Conservation (phyloP, 2,888 invertebrate genomes). For the Arrhopalites spinosus region DNA sequence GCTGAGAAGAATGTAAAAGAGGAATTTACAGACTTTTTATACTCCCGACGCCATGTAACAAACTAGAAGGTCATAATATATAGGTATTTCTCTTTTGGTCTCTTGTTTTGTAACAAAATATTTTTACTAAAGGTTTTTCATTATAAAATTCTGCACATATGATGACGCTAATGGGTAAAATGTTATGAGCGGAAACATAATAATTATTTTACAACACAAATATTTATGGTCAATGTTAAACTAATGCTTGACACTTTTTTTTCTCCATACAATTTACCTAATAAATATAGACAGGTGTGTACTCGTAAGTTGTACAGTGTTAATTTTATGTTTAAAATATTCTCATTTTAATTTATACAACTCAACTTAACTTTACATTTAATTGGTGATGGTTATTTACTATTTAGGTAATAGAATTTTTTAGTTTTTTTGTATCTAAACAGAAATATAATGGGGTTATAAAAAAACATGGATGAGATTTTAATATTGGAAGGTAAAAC, state of each 20-base stretch:
- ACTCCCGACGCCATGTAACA: not conserved
- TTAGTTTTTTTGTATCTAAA: not conserved
- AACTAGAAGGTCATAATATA: slow-evolving; percentile 3
- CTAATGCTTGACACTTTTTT: too few species aligned
- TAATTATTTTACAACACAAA: too few species aligned
- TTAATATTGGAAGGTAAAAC: too few species aligned
- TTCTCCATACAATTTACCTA: too few species aligned
- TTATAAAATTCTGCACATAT: not conserved
- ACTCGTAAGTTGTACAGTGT: too few species aligned
- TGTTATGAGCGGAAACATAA: not conserved
- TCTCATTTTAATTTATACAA: not conserved
- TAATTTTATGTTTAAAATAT: too few species aligned
- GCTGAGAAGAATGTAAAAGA: not conserved
- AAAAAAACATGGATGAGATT: too few species aligned
- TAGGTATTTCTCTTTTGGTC: not conserved
- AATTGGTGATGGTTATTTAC: not conserved
- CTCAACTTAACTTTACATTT: not conserved
- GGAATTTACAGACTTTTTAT: not conserved
- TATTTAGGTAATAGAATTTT: not conserved
- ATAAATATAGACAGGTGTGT: too few species aligned
- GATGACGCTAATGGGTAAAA: not conserved
- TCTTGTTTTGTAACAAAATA: slow-evolving; percentile 7
- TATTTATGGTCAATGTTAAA: too few species aligned
- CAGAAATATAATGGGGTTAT: too few species aligned
- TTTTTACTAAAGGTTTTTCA: not conserved